Evolutionary conservation across 2,888 invertebrate genomes (phyloP), one percentile per base, ranked within the genome.

Genomic region (Oithona nana): DNA sequence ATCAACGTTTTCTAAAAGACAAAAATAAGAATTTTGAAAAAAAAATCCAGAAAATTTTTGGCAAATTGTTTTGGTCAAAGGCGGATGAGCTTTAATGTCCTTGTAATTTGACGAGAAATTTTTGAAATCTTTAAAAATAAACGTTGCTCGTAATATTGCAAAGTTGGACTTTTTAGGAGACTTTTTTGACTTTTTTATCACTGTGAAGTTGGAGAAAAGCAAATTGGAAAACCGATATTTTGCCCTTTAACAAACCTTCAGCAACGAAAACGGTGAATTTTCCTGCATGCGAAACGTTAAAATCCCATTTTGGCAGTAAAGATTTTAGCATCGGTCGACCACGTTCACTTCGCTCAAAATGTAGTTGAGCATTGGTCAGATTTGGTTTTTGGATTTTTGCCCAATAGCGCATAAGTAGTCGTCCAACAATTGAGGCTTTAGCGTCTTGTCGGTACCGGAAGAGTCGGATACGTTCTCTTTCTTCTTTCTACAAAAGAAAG

Each of bases 391-490:
- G 16, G 6, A n/a, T n/a, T n/a, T n/a, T n/a, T n/a, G 59, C 48
- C 28, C 22, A 48, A 2, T 22, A 28, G 11, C 28, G 28, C 50
- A 59, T 20, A 2, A 59, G n/a, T 11, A 59, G 2, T 4, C 50
- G 59, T 22, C 59, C 59, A 4, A 59, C 59, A 3, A 59, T 16
- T 16, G 59, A 39, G 3, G 59, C 48, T 28, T 59, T 59, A 28
- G 59, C 59, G 28, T 59, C 59, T 13, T 24, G 26, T 50, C 50
- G 59, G 29, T 59, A 59, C 8, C 29, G 49, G 26, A 59, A 59
- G 24, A 50, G 22, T 13, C 50, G 8, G 31, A 59, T 59, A 13
- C 59, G n/a, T 24, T 39, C 48, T n/a, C 49, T 24, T 48, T 59
- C 59, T 48, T 28, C 16, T 16, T 26, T 26, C n/a, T 57, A 29